These are phyloP conservation scores for Semicossyphus pulcher DNA, from an alignment of 2,113 vertebrate genomes.

Conservation along the genomic window DNA sequence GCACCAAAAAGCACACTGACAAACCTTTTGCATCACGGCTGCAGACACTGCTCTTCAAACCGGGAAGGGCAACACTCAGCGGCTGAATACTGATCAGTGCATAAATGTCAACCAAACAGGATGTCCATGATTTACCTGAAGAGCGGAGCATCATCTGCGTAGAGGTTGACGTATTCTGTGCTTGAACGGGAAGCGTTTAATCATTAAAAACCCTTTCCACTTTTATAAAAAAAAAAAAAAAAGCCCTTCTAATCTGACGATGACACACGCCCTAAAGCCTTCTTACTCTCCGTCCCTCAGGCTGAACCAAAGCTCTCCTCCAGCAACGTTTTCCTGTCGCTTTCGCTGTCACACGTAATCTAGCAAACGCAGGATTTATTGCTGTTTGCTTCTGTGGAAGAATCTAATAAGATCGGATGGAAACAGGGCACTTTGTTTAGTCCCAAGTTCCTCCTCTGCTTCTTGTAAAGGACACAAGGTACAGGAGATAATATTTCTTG, in stretches of 20 bases:
- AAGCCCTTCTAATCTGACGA: constrained; percentile 45
- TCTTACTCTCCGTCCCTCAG: constrained; percentile 15
- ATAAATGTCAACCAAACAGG: constrained; percentile 41
- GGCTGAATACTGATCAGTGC: constrained; percentile 46
- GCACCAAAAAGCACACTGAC: constrained; percentile 25
- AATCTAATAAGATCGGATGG: constrained; percentile 46
- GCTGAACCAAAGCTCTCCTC: constrained; percentile 22
- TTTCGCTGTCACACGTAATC: constrained; percentile 43
- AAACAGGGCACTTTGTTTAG: constrained; percentile 45
- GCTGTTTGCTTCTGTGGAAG: constrained; percentile 32
- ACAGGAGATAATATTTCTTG: constrained; percentile 26
- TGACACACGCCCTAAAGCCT: constrained; percentile 27
- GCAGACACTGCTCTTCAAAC: constrained; percentile 47
- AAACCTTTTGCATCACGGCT: constrained; percentile 59
- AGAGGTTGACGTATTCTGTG: neutral
- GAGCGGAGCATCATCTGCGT: constrained; percentile 16
- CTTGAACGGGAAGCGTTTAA: constrained; percentile 10
- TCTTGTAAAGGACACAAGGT: constrained; percentile 13
- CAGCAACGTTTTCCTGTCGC: constrained; percentile 41
- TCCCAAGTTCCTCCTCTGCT: constrained; percentile 32
- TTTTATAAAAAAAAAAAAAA: constrained; percentile 43
- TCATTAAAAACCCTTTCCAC: constrained; percentile 34
- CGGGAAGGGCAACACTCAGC: constrained; percentile 37
- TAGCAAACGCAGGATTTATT: constrained; percentile 47
- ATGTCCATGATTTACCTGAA: constrained; percentile 48